phyloP scores from a whole-genome alignment of 2,113 vertebrate genomes.

The Dinomys branickii region DNA sequence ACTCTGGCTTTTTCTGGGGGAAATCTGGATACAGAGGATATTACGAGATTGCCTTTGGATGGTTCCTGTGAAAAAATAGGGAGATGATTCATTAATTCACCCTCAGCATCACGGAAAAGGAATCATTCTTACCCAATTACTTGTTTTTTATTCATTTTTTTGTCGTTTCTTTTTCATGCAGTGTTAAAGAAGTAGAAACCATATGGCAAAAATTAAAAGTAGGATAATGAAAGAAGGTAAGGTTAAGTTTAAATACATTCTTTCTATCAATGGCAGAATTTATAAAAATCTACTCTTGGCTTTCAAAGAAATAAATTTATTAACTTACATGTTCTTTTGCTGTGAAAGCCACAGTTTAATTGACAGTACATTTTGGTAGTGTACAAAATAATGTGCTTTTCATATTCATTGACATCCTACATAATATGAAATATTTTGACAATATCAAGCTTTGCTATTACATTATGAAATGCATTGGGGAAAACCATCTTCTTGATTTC shows the following conservation, averaged over 20 bases:
- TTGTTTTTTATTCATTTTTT: background rate
- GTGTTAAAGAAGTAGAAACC: background rate
- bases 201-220: background rate
- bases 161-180: background rate
- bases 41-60: background rate
- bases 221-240: background rate
- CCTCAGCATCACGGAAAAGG: background rate
- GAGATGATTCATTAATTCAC: background rate
- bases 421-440: background rate
- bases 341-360: background rate
- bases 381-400: background rate
- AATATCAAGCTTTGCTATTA: background rate
- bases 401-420: background rate
- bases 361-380: background rate
- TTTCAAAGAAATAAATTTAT: background rate
- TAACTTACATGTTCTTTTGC: background rate
- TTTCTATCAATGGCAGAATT: background rate
- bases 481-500: background rate
- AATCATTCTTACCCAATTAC: background rate
- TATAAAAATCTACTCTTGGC: background rate
- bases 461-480: background rate
- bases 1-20: background rate
- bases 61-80: background rate
- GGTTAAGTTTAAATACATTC: background rate
- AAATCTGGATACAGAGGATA: background rate